These are phyloP conservation scores for Megaceryle alcyon DNA, from an alignment of 2,797 vertebrate genomes.

Conservation along the genomic window DNA sequence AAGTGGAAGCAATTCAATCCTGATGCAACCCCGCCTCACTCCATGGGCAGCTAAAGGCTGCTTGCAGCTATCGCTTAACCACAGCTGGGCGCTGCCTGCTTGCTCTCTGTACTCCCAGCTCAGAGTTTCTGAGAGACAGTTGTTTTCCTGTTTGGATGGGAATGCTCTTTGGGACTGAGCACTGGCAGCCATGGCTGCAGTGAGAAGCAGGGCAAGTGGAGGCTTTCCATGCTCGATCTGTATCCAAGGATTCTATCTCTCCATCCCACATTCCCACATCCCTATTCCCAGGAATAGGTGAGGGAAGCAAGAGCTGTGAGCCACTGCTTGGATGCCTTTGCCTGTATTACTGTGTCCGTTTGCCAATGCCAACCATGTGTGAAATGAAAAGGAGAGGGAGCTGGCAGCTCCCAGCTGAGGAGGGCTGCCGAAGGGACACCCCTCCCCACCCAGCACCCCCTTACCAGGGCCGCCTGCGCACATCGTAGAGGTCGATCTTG, in stretches of 20 bases:
- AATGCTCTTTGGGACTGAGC: background rate
- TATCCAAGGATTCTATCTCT: background rate
- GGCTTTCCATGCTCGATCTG: background rate
- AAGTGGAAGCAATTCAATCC: background rate
- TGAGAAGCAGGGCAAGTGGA: background rate
- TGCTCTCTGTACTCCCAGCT: background rate
- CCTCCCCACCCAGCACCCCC: slow-evolving; percentile 6
- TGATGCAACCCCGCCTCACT: background rate
- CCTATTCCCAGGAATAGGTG: background rate
- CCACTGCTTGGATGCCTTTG: slow-evolving; percentile 31
- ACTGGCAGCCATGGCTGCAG: background rate
- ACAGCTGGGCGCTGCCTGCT: background rate
- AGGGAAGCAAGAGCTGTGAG: background rate
- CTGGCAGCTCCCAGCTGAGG: slow-evolving; percentile 7
- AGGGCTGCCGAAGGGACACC: background rate
- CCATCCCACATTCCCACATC: background rate
- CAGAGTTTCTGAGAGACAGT: background rate
- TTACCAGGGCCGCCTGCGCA: slow-evolving; percentile 97
- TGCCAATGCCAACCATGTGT: slow-evolving; percentile 74
- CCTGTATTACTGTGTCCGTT: slow-evolving; percentile 56
- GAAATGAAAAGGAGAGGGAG: slow-evolving; percentile 78
- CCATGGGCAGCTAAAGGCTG: background rate
- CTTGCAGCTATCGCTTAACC: background rate
- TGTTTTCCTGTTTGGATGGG: background rate
- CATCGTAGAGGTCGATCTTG: slow-evolving; percentile 98